Evolutionary conservation across 1,140 invertebrate species (phyloP), one percentile per base, ranked within the genome.

Genomic region (Macrocentrus cingulum): DNA sequence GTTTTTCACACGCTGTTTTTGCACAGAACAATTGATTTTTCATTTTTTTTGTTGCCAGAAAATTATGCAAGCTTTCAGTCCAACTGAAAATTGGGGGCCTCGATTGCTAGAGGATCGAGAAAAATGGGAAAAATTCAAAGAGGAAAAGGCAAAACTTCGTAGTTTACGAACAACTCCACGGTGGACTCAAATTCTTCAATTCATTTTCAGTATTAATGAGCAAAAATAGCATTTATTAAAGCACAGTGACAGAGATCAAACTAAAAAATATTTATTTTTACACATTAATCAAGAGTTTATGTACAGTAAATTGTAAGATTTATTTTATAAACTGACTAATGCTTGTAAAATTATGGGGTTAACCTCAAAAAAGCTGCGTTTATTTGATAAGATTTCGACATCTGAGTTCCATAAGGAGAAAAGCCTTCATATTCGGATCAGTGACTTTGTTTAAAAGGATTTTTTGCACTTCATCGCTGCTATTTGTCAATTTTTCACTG

Each of bases 381-480:
- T 58, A 72, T 48, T 73, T 70, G 22, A 59, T 65, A 6, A 78
- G 15, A 54, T 79, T 76, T 1, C 69, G 64, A 32, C 64, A 62
- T 63, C 82, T 83, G 1, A 94, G 72, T 76, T 95, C 91, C 77
- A 89, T 84, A 56, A 84, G 76, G 4, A 94, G 75, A 74, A 91
- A 94, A 13, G 90, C 88, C 70, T 82, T 85, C 81, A 94, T 88
- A 64, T 87, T 92, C 0, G 88, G 88, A 82, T 94, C 91, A n/a
- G 85, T 75, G 5, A 95, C 83, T 65, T 85, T 87, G 19, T 88
- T 85, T 55, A 94, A 79, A 3, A 98, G 88, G 44, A 88, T 85
- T 66, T 89, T 82, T 34, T 84, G 79, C 9, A 91, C 84, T 61
- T 84, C 84, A 45, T 87, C 83, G 4, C 84, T 84, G 13, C 85